Evolutionary conservation across 2,888 invertebrate genomes (phyloP).

Genomic region (Sthenelais limicola): DNA sequence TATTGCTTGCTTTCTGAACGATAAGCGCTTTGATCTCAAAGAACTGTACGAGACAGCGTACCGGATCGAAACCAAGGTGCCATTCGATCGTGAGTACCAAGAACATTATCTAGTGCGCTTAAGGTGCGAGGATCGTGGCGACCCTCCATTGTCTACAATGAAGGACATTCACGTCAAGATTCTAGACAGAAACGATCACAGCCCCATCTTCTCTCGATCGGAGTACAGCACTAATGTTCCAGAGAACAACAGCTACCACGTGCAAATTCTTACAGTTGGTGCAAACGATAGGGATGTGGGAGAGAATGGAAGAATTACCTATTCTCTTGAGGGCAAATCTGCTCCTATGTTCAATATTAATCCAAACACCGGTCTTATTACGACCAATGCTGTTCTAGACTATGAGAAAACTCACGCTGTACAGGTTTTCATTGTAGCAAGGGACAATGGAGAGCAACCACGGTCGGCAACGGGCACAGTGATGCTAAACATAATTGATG

Average conservation of each 20-base stretch:
- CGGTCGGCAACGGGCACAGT: constrained; percentile 41
- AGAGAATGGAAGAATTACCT: constrained; percentile 22
- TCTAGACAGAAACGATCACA: constrained; percentile 66
- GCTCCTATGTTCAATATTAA: constrained; percentile 46
- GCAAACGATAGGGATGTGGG: constrained; percentile 57
- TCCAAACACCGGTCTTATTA: constrained; percentile 56
- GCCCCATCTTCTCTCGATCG: constrained; percentile 57
- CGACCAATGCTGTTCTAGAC: constrained; percentile 54
- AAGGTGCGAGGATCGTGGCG: constrained; percentile 64
- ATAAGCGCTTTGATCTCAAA: constrained; percentile 43
- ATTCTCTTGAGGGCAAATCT: neutral
- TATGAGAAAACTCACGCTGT: constrained; percentile 43
- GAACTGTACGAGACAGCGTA: constrained; percentile 45
- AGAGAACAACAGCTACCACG: constrained; percentile 63
- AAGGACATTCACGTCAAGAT: constrained; percentile 60
- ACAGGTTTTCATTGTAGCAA: constrained; percentile 44
- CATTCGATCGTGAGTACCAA: constrained; percentile 62
- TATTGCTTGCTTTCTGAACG: constrained; percentile 65
- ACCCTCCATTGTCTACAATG: constrained; percentile 56
- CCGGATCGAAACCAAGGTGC: constrained; percentile 44
- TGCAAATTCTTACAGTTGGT: constrained; percentile 57
- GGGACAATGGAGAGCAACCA: constrained; percentile 45
- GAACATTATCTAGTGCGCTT: constrained; percentile 58
- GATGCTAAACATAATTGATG: constrained; percentile 45
- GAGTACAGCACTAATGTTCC: constrained; percentile 55